Conservation (phyloP, 1,140 invertebrate species). For the Zaprionus vittiger region DNA sequence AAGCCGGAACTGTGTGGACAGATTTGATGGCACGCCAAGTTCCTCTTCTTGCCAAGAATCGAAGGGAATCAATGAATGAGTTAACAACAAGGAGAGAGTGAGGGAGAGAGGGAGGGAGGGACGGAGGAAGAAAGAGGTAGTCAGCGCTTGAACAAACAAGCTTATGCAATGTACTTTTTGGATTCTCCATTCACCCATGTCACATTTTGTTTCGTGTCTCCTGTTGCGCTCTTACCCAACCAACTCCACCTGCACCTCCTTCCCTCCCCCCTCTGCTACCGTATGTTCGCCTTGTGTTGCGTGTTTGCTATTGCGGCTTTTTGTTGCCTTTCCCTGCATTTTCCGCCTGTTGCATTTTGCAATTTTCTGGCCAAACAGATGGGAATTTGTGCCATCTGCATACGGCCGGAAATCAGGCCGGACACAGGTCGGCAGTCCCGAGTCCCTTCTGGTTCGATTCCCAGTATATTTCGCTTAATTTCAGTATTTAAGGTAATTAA, state of each 20-base stretch:
- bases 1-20: slow-evolving; percentile 9
- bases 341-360: slow-evolving; percentile 2
- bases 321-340: not conserved
- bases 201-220: not conserved
- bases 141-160: slow-evolving; percentile 11
- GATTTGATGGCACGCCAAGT: slow-evolving; percentile 8
- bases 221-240: not conserved
- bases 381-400: slow-evolving; percentile 6
- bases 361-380: not conserved
- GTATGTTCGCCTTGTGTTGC: no score
- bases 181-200: slow-evolving; percentile 5
- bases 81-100: not conserved
- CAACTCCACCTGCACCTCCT: not conserved
- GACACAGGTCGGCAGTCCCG: not conserved
- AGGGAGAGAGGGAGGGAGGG: not conserved
- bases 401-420: not conserved
- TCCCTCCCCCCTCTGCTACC: not conserved
- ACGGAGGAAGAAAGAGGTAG: not conserved
- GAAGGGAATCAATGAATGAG: not conserved
- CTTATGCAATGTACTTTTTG: slow-evolving; percentile 14
- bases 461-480: not conserved
- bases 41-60: slow-evolving; percentile 1
- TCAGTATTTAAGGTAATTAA: not conserved
- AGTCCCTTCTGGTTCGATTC: not conserved
- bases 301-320: no score